Evolutionary conservation across 2,113 vertebrate species (phyloP), one percentile per base, ranked within the genome.

Genomic region (Synodontis membranacea): DNA sequence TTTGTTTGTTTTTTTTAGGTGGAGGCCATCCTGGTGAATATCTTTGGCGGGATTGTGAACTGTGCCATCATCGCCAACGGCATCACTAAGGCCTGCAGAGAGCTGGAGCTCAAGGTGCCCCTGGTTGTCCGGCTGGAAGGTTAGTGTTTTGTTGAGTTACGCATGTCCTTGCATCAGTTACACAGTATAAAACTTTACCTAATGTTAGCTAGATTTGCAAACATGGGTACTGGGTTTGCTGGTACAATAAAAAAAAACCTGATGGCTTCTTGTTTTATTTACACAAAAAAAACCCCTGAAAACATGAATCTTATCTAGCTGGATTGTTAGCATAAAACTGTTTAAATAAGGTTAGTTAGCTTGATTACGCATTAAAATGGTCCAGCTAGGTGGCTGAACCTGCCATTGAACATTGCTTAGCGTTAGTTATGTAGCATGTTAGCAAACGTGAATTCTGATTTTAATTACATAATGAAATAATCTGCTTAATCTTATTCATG

Each of bases 1-100:
- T 86, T 87, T n/a, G n/a, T n/a, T n/a, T n/a, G n/a, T n/a, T 68
- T 75, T 8, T 56, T 87, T 84, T 88, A 99, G 98, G 98, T 99
- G 83, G 97, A 99, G 94, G 98, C 97, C 86, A 99, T 99, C 90
- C 94, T 99, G 21, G 97, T 99, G 4, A 99, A 99, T 92, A 99
- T 99, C 82, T 99, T 99, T 78, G 98, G 98, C 14, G 98, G 98
- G 37, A 99, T 99, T 0, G 98, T 99, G 88, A 99, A 99, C 93
- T 99, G 98, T 89, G 98, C 97, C 91, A 98, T 99, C 89, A 97
- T 99, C 81, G 98, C 98, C 92, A 99, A 97, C 0, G 98, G 98
- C 0, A 99, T 99, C 89, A 99, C 97, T 90, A 98, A 97, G 92
- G 98, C 98, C 37, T 98, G 98, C 91, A 93, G 94, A 81, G 98